These are phyloP conservation scores for Fopius arisanus DNA, from an alignment of 1,140 invertebrate genomes.

Conservation along the genomic window DNA sequence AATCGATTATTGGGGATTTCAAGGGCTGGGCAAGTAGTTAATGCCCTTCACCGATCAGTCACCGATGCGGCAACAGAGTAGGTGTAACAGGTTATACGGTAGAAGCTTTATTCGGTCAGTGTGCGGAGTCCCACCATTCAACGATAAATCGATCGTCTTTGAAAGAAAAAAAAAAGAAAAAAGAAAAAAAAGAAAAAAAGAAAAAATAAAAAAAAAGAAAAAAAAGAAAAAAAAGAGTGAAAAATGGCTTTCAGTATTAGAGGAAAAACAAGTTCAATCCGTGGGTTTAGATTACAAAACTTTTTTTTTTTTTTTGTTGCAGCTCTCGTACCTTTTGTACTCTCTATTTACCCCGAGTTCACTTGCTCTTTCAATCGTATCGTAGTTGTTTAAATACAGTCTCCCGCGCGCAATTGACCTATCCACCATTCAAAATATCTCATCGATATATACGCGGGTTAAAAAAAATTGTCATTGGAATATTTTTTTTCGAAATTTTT, in stretches of 20 bases:
- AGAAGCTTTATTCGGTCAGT: slow-evolving; percentile 12
- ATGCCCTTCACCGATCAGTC: slow-evolving; percentile 20
- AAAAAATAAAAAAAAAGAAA: not conserved
- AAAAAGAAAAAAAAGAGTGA: no score
- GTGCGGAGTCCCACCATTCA: not conserved
- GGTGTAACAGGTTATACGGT: slow-evolving; percentile 22
- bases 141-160: slow-evolving; percentile 19
- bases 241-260: not conserved
- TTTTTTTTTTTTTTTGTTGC: not conserved
- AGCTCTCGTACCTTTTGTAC: not conserved
- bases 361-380: not conserved
- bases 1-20: not conserved
- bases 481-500: no score
- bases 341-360: not conserved
- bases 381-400: not conserved
- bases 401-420: not conserved
- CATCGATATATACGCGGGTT: no score
- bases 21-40: slow-evolving; percentile 8
- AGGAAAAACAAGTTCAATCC: not conserved
- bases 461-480: no score
- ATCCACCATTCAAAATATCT: no score
- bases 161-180: not conserved
- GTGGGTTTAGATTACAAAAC: not conserved
- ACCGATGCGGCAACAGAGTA: slow-evolving; percentile 6
- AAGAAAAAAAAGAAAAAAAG: not conserved